Base-by-base conservation (phyloP, 2,797 vertebrate species). In the Lemur catta region DNA sequence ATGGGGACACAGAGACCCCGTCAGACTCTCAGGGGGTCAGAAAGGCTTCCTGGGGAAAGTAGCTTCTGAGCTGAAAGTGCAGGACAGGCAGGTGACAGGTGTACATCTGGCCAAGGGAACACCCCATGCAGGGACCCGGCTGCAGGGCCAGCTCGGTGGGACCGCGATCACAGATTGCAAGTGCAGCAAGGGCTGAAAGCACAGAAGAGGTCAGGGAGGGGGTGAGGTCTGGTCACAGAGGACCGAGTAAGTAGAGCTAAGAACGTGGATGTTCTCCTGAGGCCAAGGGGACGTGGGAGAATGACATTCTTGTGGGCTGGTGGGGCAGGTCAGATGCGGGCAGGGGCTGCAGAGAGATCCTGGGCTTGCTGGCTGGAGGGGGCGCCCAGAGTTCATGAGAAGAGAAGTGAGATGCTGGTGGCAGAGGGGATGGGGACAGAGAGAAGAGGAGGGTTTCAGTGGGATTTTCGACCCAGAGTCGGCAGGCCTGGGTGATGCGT, bases 401-500 rank as follows among this genome's bases (percentile, higher is more conserved):
- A 18, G 17, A 76, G 33, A 1, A 1, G 0, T 28, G 24, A 14
- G 20, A 15, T 15, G 38, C 48, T 72, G 52, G n/a, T 3, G 24
- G 55, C 30, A 50, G 24, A 61, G 57, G 48, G 46, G 46, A 11
- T 4, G 7, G 26, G 43, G 30, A 50, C 28, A 7, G 65, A 84
- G 61, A 12, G 12, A 71, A 91, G 12, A 33, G 38, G 18, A 52
- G 48, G 79, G 7, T 35, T 55, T n/a, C 50, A 0, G 12, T 13
- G 67, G 43, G 17, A 28, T 71, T 72, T 69, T 0, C 0, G 67
- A 55, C 20, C 26, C 57, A 41, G 57, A 26, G 50, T 38, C 0
- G 2, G 3, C 63, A 71, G 46, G 35, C 75, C 43, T 43, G 10
- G 24, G 18, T 50, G 43, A 69, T 10, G 14, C 17, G 33, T 13